These are phyloP conservation scores for Vanessa cardui DNA, from an alignment of 2,888 invertebrate genomes.

Conservation along the genomic window DNA sequence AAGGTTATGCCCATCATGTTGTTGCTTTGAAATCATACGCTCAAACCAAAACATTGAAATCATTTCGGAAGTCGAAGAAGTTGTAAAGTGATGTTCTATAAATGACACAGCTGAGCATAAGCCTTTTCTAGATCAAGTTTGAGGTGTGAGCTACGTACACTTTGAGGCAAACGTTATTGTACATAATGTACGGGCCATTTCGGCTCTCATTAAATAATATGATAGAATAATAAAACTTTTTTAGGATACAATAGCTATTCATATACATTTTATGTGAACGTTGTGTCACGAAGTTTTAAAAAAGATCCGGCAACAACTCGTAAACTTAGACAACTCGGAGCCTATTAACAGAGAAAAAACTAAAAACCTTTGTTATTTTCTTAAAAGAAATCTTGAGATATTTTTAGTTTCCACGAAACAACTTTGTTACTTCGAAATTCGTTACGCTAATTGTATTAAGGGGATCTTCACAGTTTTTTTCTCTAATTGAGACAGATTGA, in stretches of 20 bases:
- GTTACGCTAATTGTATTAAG: constrained; percentile 35
- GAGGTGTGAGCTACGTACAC: too few species aligned
- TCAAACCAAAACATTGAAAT: too few species aligned
- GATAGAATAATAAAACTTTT: too few species aligned
- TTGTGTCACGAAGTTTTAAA: constrained; percentile 11
- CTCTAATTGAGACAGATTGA: constrained; percentile 36
- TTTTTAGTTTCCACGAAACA: constrained; percentile 19
- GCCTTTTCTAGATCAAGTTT: too few species aligned
- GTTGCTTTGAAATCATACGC: too few species aligned
- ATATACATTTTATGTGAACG: constrained; percentile 14
- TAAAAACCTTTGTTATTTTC: constrained; percentile 17
- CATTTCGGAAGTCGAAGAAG: too few species aligned
- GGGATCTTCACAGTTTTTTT: constrained; percentile 19
- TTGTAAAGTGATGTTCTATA: too few species aligned
- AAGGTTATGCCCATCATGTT: too few species aligned
- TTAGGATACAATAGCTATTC: not conserved
- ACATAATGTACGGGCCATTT: too few species aligned
- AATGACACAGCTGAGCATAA: too few species aligned
- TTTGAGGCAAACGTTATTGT: too few species aligned
- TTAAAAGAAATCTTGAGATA: constrained; percentile 18
- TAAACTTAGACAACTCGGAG: constrained; percentile 11
- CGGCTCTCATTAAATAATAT: too few species aligned
- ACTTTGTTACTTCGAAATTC: constrained; percentile 21
- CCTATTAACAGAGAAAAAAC: constrained; percentile 15
- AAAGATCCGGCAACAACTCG: constrained; percentile 16